These are phyloP conservation scores for Brachionus manjavacas DNA, from an alignment of 1,140 invertebrate genomes.

Conservation along the genomic window DNA sequence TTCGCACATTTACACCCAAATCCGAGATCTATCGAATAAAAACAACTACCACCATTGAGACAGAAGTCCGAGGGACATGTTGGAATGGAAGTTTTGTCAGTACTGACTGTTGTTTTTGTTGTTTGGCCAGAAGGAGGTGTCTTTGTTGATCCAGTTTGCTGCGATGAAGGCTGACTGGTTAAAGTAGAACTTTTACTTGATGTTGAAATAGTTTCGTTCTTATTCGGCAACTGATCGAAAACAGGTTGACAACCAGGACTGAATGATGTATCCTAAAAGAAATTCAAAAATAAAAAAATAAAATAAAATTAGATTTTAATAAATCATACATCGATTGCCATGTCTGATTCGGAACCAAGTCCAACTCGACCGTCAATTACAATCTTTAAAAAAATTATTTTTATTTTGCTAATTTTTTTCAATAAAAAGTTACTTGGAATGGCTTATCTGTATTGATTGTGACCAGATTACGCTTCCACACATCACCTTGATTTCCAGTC, in stretches of 20 bases:
- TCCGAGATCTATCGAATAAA: slow-evolving; percentile 47
- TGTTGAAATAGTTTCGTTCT: background rate
- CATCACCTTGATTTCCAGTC: slow-evolving; percentile 27
- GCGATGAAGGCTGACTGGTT: background rate
- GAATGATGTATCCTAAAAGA: background rate
- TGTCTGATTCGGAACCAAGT: slow-evolving; percentile 13
- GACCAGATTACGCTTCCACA: background rate
- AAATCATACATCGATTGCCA: slow-evolving; percentile 30
- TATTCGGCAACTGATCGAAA: background rate
- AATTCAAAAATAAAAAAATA: background rate
- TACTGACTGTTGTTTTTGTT: background rate
- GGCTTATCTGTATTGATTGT: background rate
- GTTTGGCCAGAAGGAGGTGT: background rate
- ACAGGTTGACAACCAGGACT: background rate
- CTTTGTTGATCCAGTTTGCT: background rate
- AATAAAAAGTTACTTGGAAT: slow-evolving; percentile 9
- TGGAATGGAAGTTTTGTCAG: background rate
- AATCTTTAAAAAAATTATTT: background rate
- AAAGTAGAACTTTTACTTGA: background rate
- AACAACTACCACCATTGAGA: slow-evolving; percentile 17
- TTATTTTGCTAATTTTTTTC: background rate
- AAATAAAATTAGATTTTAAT: background rate
- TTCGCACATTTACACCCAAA: slow-evolving; percentile 49
- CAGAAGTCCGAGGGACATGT: background rate
- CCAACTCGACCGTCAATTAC: slow-evolving; percentile 16